Conservation (phyloP, 1,140 invertebrate genomes). For the Dinoponera quadriceps region DNA sequence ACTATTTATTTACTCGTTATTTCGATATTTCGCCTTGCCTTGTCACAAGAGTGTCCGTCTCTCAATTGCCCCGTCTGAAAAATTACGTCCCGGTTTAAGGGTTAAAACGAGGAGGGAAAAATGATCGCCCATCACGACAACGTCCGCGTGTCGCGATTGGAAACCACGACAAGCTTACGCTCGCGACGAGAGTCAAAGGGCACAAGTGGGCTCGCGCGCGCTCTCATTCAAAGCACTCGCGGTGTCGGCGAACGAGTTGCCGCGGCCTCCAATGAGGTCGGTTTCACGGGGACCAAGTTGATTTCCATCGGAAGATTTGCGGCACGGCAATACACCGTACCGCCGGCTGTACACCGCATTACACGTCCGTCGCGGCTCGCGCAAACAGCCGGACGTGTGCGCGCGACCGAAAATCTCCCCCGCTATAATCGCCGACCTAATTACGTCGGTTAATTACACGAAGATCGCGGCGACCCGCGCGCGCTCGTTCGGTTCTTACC, state of each 20-base stretch:
- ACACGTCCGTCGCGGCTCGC: slow-evolving; percentile 17
- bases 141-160: too few species aligned
- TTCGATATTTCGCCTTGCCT: too few species aligned
- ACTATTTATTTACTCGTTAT: too few species aligned
- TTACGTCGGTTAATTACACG: slow-evolving; percentile 49
- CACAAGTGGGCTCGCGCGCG: not conserved
- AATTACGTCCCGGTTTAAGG: too few species aligned
- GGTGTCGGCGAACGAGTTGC: slow-evolving; percentile 16
- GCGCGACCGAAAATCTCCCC: slow-evolving; percentile 25
- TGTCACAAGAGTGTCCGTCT: too few species aligned
- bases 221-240: not conserved
- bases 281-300: slow-evolving; percentile 25
- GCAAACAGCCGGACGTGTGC: slow-evolving; percentile 20
- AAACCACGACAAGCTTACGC: too few species aligned
- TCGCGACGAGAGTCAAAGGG: slow-evolving; percentile 12
- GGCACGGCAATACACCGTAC: slow-evolving; percentile 28
- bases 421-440: slow-evolving; percentile 32
- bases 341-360: slow-evolving; percentile 30
- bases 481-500: slow-evolving; percentile 29
- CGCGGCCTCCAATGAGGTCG: slow-evolving; percentile 7
- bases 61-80: too few species aligned
- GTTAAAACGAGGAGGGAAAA: not conserved
- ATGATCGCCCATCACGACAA: not conserved
- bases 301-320: slow-evolving; percentile 52
- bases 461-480: slow-evolving; percentile 26